Evolutionary conservation across 1,140 invertebrate genomes (phyloP).

Genomic region (Onthophagus taurus): DNA sequence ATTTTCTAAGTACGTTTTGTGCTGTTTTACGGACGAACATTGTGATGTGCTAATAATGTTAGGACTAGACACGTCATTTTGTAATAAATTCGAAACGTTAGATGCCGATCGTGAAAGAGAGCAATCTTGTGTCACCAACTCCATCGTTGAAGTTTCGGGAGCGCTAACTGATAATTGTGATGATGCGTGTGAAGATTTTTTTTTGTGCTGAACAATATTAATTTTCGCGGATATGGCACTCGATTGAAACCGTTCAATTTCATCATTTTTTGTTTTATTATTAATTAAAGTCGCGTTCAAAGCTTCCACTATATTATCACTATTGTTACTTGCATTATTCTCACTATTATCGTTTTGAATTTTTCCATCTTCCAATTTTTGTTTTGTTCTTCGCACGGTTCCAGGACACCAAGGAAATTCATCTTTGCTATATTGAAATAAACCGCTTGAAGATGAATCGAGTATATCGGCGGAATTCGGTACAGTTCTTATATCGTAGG

Average conservation of each 20-base stretch:
- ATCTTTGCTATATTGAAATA: conserved; percentile 50
- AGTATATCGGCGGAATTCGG: conserved; percentile 18
- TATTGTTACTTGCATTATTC: conserved; percentile 7
- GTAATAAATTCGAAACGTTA: conserved; percentile 37
- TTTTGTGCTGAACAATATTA: conserved; percentile 21
- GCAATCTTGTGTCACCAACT: conserved; percentile 34
- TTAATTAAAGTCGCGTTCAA: conserved; percentile 32
- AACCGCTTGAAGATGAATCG: conserved; percentile 37
- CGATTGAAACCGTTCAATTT: conserved; percentile 6
- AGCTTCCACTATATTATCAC: conserved; percentile 24
- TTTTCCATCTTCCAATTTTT: conserved; percentile 54
- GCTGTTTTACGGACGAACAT: conserved; percentile 48
- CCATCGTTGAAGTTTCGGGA: conserved; percentile 47
- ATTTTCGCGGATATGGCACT: conserved; percentile 34
- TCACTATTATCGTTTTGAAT: conserved; percentile 14
- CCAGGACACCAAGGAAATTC: conserved; percentile 56
- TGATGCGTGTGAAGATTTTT: conserved; percentile 3
- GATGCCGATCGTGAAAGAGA: conserved; percentile 38
- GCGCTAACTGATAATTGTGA: conserved; percentile 51
- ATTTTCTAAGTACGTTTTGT: conserved; percentile 50
- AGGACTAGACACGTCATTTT: conserved; percentile 40
- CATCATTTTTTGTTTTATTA: not conserved
- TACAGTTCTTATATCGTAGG: conserved; percentile 52
- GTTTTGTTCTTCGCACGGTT: conserved; percentile 60
- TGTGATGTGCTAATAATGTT: conserved; percentile 43